Conservation (phyloP, 2,888 invertebrate species). For the Drosophila antonietae region DNA sequence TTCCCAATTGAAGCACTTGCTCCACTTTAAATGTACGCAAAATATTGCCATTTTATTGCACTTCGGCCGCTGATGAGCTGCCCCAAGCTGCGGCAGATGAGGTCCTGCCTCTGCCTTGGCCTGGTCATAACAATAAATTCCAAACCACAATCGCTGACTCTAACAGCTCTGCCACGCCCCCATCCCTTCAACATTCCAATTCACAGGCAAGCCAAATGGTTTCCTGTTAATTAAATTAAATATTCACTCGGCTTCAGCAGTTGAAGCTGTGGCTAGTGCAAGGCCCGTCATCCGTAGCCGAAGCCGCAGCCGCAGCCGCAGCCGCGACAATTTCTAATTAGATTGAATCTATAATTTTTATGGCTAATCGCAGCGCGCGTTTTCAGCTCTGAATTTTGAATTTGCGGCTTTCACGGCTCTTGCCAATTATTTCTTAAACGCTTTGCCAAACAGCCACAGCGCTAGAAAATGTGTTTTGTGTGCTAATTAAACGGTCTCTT, state of each 20-base stretch:
- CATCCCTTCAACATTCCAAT: slow-evolving; percentile 16
- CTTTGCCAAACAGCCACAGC: slow-evolving; percentile 32
- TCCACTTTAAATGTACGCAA: slow-evolving; percentile 31
- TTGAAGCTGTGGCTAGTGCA: slow-evolving; percentile 27
- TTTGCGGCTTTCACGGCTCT: slow-evolving; percentile 59
- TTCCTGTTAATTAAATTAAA: slow-evolving; percentile 84
- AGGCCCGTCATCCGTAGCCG: slow-evolving; percentile 15
- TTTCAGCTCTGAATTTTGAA: slow-evolving; percentile 65
- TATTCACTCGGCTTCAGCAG: slow-evolving; percentile 71
- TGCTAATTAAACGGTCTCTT: slow-evolving; percentile 62
- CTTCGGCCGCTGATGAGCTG: slow-evolving; percentile 58
- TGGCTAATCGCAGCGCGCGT: slow-evolving; percentile 74
- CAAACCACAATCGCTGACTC: slow-evolving; percentile 35
- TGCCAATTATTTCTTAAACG: slow-evolving; percentile 42
- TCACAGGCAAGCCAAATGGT: slow-evolving; percentile 71
- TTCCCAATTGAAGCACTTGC: slow-evolving; percentile 29
- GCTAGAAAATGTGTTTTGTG: slow-evolving; percentile 54
- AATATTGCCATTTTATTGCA: slow-evolving; percentile 56
- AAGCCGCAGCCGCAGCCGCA: slow-evolving; percentile 4
- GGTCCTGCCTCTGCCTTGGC: slow-evolving; percentile 47
- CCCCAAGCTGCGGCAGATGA: slow-evolving; percentile 33
- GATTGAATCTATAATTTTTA: slow-evolving; percentile 83
- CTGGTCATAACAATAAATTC: slow-evolving; percentile 82
- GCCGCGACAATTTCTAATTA: slow-evolving; percentile 81
- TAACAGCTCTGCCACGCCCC: slow-evolving; percentile 6